Percentiles rank a stretch among this genome's conserved stretches.
Evolutionary conservation across 92 coral and sea anemone genomes (phyloP).

Genomic region (Pocillopora grandis): DNA sequence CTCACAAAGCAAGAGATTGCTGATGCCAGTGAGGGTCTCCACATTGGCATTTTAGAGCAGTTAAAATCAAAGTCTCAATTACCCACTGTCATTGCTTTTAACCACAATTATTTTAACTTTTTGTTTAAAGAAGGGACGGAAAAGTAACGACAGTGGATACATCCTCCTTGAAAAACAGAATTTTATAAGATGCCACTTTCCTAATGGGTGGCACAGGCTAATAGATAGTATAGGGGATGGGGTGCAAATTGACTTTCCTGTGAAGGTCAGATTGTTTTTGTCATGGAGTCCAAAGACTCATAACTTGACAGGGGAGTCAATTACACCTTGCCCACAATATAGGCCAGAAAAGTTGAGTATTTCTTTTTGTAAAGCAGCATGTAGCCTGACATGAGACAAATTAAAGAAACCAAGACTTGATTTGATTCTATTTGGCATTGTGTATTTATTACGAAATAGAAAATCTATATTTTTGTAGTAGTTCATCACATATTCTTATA

Average conservation of each 20-base stretch:
- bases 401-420: no score
- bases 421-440: no score
- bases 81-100: slow-evolving; percentile 33
- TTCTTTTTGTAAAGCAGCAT: slow-evolving; percentile 45
- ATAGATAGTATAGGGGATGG: slow-evolving; percentile 55
- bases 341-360: slow-evolving; percentile 48
- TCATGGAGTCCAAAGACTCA: slow-evolving; percentile 52
- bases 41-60: slow-evolving; percentile 17
- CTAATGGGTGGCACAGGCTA: slow-evolving; percentile 31
- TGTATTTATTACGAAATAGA: no score
- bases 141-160: slow-evolving; percentile 21
- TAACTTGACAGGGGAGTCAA: slow-evolving; percentile 26
- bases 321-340: slow-evolving; percentile 37
- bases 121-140: slow-evolving; percentile 19
- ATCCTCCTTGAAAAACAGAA: slow-evolving; percentile 18
- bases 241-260: slow-evolving; percentile 43
- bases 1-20: background rate
- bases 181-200: slow-evolving; percentile 29
- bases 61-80: slow-evolving; percentile 15
- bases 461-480: no score
- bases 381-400: slow-evolving; percentile 14
- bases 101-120: slow-evolving; percentile 11
- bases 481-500: no score
- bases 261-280: slow-evolving; percentile 38
- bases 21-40: slow-evolving; percentile 17